Evolutionary conservation across 2,797 vertebrate genomes (phyloP).

Genomic region (Sebastiscus tertius): DNA sequence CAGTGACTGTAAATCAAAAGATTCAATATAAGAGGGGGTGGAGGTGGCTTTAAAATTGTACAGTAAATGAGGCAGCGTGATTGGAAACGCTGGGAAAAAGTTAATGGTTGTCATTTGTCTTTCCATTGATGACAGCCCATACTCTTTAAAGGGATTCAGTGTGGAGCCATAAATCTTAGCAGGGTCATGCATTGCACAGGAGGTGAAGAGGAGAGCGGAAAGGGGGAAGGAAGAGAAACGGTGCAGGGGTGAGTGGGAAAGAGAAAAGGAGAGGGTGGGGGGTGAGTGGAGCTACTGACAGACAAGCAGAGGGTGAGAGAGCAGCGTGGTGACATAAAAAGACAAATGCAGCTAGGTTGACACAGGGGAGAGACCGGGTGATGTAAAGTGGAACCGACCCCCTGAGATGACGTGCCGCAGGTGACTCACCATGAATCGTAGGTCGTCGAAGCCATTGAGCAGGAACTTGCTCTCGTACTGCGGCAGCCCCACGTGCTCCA

Average conservation of each 20-base stretch:
- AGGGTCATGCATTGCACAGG: conserved; percentile 63
- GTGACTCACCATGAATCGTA: conserved; percentile 97
- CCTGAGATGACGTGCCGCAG: conserved; percentile 56
- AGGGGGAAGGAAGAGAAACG: conserved; percentile 10
- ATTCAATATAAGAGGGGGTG: background rate
- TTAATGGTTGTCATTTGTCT: conserved; percentile 71
- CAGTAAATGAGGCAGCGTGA: conserved; percentile 50
- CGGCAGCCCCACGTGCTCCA: conserved; percentile 94
- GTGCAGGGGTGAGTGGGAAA: conserved; percentile 29
- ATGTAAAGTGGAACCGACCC: conserved; percentile 65
- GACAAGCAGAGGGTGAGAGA: conserved; percentile 42
- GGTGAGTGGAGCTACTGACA: conserved; percentile 20
- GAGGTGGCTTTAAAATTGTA: background rate
- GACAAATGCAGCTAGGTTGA: conserved; percentile 53
- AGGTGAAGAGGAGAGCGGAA: conserved; percentile 49
- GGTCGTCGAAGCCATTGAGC: conserved; percentile 97
- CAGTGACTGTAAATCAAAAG: conserved; percentile 31
- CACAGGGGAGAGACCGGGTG: conserved; percentile 35
- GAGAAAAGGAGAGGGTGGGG: background rate
- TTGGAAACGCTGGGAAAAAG: conserved; percentile 49
- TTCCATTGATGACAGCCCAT: conserved; percentile 53
- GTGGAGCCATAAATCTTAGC: conserved; percentile 58
- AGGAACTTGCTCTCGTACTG: conserved; percentile 99
- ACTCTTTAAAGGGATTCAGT: conserved; percentile 52
- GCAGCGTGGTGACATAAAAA: conserved; percentile 49